Evolutionary conservation across 1,140 invertebrate genomes (phyloP), one percentile per base, ranked within the genome.

Genomic region (Drosophila sechellia): DNA sequence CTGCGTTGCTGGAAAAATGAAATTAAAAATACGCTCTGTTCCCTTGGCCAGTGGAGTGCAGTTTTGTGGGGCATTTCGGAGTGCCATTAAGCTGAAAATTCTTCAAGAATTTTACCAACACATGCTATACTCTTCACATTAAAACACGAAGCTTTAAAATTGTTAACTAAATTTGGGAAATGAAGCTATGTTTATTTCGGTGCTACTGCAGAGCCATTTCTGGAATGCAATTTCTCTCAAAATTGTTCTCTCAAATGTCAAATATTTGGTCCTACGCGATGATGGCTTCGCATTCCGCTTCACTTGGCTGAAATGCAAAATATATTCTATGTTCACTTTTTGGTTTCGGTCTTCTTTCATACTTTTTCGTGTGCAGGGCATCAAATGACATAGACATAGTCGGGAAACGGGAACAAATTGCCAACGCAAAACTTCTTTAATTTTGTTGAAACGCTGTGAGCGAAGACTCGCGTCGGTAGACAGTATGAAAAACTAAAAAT

Each of bases 361-460:
- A 52, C 20, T 55, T 66, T 48, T 46, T 20, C 53, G 34, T 22
- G 46, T 54, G 49, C n/a, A 40, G 31, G 39, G n/a, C 59, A 58
- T 75, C 53, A 65, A 64, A 75, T 74, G 71, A 20, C 63, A 58
- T 42, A 12, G 37, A 11, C 8, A 3, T 40, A 13, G 12, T 5
- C 12, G 20, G 11, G 39, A 59, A 58, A 49, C 60, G 42, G 22
- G 45, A 79, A 77, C 83, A 83, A 86, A 86, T 87, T 87, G 75
- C 71, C 65, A 79, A 61, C 75, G 71, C 63, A 89, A 86, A 86
- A 86, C 84, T 86, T 86, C 83, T 87, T 86, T 83, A 86, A 86
- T 86, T 86, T 89, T 73, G 58, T 77, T 79, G 66, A 79, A 84
- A 75, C 39, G 78, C 72, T 71, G 68, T 45, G 56, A 79, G 69